phyloP scores from a whole-genome alignment of 2,797 vertebrate species.

The Pristis pectinata region DNA sequence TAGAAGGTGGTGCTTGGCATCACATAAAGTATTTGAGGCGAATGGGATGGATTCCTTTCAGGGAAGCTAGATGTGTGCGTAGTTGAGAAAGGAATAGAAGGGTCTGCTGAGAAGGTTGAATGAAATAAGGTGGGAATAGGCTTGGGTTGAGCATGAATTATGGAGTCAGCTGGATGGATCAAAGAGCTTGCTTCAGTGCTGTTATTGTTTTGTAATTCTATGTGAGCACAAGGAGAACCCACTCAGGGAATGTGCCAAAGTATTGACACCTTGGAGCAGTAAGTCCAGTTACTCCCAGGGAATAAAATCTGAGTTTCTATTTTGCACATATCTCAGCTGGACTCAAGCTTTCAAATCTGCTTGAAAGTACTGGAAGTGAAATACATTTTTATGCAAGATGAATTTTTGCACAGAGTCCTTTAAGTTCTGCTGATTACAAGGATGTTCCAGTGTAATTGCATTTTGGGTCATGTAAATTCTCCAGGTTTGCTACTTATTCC shows the following conservation, averaged over 20 bases:
- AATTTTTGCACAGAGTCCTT: not conserved
- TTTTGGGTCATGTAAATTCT: not conserved
- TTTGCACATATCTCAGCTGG: not conserved
- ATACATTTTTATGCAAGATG: not conserved
- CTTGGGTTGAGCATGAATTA: not conserved
- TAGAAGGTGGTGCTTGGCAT: not conserved
- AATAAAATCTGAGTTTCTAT: not conserved
- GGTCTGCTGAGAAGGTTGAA: not conserved
- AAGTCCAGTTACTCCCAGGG: not conserved
- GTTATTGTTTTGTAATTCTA: not conserved
- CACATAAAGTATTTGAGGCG: not conserved
- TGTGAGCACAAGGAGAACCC: not conserved
- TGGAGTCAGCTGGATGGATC: not conserved
- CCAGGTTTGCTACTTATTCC: not conserved
- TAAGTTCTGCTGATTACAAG: not conserved
- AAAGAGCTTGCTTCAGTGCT: not conserved
- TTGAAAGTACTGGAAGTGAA: not conserved
- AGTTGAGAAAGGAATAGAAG: not conserved
- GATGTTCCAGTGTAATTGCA: not conserved
- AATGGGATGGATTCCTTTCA: not conserved
- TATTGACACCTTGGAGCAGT: not conserved
- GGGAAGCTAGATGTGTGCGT: not conserved
- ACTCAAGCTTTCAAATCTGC: not conserved
- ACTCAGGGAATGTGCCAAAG: not conserved
- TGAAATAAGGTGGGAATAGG: not conserved